Evolutionary conservation across 2,888 invertebrate species (phyloP).

Genomic region (Trachelus stipa): DNA sequence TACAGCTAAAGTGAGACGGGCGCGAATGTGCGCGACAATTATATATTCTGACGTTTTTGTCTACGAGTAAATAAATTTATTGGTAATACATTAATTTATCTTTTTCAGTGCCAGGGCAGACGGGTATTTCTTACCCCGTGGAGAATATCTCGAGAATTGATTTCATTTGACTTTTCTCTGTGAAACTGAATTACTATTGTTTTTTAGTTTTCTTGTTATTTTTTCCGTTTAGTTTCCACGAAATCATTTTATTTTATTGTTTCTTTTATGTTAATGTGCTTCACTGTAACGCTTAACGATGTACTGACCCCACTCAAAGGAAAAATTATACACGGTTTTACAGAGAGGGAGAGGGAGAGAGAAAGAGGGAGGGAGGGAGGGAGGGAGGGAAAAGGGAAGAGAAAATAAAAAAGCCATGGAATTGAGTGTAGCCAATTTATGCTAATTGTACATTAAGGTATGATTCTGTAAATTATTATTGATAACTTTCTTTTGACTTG

Average conservation of each 20-base stretch:
- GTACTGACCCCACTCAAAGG: slow-evolving; percentile 39
- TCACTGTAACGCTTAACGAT: background rate
- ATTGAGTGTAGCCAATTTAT: slow-evolving; percentile 48
- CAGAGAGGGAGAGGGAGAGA: slow-evolving; percentile 10
- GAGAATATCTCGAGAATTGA: background rate
- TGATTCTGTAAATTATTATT: slow-evolving; percentile 47
- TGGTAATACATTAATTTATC: slow-evolving; percentile 49
- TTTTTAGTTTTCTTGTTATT: background rate
- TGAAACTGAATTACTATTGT: background rate
- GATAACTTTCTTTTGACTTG: slow-evolving; percentile 52
- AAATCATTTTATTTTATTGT: background rate
- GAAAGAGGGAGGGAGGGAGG: background rate
- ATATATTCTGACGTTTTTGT: slow-evolving; percentile 29
- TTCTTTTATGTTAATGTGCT: slow-evolving; percentile 1
- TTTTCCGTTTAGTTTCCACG: background rate
- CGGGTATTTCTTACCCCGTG: slow-evolving; percentile 48
- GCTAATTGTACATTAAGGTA: slow-evolving; percentile 43
- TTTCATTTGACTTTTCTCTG: slow-evolving; percentile 5
- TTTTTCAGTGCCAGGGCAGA: slow-evolving; percentile 44
- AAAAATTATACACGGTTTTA: slow-evolving; percentile 13
- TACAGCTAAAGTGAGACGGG: slow-evolving; percentile 39
- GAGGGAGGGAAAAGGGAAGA: too few relatives aligned
- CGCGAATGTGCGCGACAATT: slow-evolving; percentile 52
- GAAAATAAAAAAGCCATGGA: slow-evolving; percentile 24
- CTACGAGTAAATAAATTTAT: slow-evolving; percentile 31